A percentile compares a stretch with the other conserved stretches of the same genome.
Conservation (phyloP, 2,797 vertebrate species). For the Coracias cyanogaster region DNA sequence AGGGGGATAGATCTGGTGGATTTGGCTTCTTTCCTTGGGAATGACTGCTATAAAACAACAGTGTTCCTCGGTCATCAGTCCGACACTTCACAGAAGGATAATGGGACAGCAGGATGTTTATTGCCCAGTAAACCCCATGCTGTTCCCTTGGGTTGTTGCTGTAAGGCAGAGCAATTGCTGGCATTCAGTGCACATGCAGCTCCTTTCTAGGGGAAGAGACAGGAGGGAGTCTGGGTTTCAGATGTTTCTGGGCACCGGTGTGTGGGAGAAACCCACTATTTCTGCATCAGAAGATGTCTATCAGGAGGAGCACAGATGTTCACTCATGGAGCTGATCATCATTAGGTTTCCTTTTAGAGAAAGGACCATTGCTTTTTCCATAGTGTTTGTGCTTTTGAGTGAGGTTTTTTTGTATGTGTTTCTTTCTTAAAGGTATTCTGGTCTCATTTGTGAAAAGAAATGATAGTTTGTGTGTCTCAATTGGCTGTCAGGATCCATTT, state of each 20-base stretch:
- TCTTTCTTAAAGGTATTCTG: not conserved
- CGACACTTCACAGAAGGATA: not conserved
- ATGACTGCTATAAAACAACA: not conserved
- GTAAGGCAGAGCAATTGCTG: not conserved
- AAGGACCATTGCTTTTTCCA: not conserved
- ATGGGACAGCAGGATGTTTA: not conserved
- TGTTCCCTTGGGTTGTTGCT: not conserved
- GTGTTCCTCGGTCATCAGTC: not conserved
- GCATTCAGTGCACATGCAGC: not conserved
- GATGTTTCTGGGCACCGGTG: not conserved
- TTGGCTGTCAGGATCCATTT: not conserved
- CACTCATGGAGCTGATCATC: not conserved
- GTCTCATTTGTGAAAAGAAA: not conserved
- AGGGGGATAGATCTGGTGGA: not conserved
- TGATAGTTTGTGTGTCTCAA: not conserved
- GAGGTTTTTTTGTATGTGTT: not conserved
- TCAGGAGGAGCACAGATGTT: not conserved
- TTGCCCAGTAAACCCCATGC: conserved; percentile 4
- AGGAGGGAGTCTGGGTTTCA: not conserved
- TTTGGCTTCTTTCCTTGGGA: not conserved
- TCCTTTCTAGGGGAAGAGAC: not conserved
- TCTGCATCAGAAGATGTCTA: not conserved
- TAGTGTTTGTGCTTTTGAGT: not conserved
- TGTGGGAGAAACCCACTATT: not conserved
- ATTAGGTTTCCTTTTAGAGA: not conserved